Evolutionary conservation across 2,888 invertebrate species (phyloP).

Genomic region (Helleia helle): DNA sequence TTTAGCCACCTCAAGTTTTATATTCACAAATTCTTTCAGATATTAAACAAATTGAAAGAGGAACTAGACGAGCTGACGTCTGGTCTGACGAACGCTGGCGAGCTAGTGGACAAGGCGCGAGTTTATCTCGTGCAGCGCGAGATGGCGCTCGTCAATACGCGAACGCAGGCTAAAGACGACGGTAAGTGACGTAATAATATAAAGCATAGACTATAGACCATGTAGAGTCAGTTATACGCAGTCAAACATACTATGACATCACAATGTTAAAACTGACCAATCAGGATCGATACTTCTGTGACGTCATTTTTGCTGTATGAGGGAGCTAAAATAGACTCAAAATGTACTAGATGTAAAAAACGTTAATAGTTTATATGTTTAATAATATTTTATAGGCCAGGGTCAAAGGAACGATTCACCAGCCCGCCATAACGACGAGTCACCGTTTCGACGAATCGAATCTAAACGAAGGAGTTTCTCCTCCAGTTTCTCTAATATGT

Average conservation of each 20-base stretch:
- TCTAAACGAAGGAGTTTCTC: slow-evolving; percentile 84
- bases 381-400: slow-evolving; percentile 30
- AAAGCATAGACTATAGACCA: no score
- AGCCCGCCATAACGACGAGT: slow-evolving; percentile 48
- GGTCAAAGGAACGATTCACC: slow-evolving; percentile 25
- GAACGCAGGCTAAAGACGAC: slow-evolving; percentile 56
- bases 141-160: slow-evolving; percentile 80
- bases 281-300: no score
- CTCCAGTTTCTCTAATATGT: slow-evolving; percentile 83
- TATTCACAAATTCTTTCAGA: slow-evolving; percentile 35
- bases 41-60: slow-evolving; percentile 78
- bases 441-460: slow-evolving; percentile 77
- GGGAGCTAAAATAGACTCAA: no score
- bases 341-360: no score
- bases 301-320: no score
- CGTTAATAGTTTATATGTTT: no score
- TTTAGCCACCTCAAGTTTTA: no score
- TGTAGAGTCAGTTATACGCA: no score
- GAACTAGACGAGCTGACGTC: slow-evolving; percentile 87
- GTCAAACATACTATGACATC: no score
- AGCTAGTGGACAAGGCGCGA: slow-evolving; percentile 84
- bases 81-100: slow-evolving; percentile 72
- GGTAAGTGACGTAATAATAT: no score
- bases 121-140: slow-evolving; percentile 86
- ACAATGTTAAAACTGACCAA: no score